These are phyloP conservation scores for Plectropomus leopardus DNA, from an alignment of 2,113 vertebrate genomes.

Conservation along the genomic window DNA sequence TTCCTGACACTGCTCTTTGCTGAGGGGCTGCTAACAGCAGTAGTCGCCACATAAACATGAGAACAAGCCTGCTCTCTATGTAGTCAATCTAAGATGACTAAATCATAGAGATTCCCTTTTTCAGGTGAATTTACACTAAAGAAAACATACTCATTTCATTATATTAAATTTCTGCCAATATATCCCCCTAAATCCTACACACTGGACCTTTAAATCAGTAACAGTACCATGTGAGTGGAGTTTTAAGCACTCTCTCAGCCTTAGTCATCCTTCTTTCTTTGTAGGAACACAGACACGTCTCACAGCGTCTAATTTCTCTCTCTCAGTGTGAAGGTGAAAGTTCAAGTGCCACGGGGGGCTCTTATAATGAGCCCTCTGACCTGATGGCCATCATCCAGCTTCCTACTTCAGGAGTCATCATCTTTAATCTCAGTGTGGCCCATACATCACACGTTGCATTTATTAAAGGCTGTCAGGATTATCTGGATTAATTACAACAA, in stretches of 20 bases:
- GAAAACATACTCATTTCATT: no score
- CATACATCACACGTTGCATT: constrained; percentile 10
- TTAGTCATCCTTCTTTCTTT: background rate
- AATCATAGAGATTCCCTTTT: no score
- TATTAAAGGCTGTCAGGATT: constrained; percentile 33
- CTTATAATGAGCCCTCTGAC: constrained; percentile 10
- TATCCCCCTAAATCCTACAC: no score
- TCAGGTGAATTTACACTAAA: no score
- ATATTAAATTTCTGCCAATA: no score
- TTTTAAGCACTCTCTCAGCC: background rate
- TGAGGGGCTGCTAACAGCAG: no score
- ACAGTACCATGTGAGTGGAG: no score
- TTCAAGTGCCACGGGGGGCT: constrained; percentile 12
- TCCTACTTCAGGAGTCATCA: no score
- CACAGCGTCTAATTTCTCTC: background rate
- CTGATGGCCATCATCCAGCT: constrained; percentile 35
- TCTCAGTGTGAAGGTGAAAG: constrained; percentile 45
- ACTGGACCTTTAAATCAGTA: background rate
- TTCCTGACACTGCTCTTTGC: no score
- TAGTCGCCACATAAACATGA: no score
- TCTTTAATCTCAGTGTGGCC: constrained; percentile 37
- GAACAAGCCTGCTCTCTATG: no score
- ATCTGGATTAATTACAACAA: constrained; percentile 38
- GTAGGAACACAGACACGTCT: constrained; percentile 35
- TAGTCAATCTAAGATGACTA: no score